phyloP scores from a whole-genome alignment of 2,113 vertebrate species.

The Tretioscincus oriximinensis region DNA sequence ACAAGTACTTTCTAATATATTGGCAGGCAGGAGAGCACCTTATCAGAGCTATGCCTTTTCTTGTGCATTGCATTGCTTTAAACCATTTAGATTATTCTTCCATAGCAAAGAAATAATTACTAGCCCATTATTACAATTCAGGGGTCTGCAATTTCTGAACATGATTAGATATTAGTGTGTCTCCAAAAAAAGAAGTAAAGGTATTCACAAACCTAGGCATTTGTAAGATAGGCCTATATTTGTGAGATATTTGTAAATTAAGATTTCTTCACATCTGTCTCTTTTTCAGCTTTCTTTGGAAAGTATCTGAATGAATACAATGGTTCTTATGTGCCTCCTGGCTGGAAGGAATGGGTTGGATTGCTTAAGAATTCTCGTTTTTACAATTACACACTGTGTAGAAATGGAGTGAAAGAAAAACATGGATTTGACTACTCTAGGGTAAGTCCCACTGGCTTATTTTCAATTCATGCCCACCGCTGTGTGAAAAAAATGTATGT shows the following conservation, averaged over 20 bases:
- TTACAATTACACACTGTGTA: slow-evolving; percentile 95
- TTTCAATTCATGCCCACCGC: background rate
- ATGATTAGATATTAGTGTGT: no score
- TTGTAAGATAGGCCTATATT: background rate
- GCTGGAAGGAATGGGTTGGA: slow-evolving; percentile 97
- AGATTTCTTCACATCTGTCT: background rate
- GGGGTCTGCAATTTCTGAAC: no score
- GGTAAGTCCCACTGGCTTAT: slow-evolving; percentile 71
- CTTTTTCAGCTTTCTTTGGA: slow-evolving; percentile 88
- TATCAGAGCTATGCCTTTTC: no score
- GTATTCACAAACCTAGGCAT: background rate
- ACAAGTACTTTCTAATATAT: no score
- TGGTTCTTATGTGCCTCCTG: slow-evolving; percentile 93
- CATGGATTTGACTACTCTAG: slow-evolving; percentile 88
- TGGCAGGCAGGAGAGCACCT: no score
- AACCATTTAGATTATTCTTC: no score
- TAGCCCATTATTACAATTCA: no score
- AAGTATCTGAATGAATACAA: slow-evolving; percentile 98
- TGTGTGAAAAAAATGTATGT: background rate
- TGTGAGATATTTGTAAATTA: background rate
- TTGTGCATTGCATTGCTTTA: no score
- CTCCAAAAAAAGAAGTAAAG: no score
- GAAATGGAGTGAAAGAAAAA: slow-evolving; percentile 91
- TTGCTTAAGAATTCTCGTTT: slow-evolving; percentile 96
- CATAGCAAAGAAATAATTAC: no score